Evolutionary conservation across 2,797 vertebrate species (phyloP).

Genomic region (Otolemur crassicaudatus): DNA sequence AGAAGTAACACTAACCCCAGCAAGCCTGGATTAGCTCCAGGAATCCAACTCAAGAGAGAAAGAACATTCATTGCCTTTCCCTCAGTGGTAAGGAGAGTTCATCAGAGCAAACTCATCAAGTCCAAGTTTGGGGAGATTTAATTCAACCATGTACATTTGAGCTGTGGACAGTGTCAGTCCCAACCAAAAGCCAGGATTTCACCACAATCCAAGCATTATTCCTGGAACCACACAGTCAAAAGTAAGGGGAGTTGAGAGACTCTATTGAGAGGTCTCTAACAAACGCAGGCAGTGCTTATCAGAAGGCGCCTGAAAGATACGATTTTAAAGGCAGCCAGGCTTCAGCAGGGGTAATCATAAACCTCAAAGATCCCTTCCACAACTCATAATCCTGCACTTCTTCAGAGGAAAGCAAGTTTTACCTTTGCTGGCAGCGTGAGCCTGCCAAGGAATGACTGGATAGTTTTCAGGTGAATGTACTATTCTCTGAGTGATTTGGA

Average conservation of each 20-base stretch:
- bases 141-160: fast-evolving
- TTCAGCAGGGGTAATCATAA: background rate
- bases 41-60: conserved; percentile 39
- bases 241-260: background rate
- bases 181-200: background rate
- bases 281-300: background rate
- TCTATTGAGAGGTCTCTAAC: background rate
- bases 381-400: background rate
- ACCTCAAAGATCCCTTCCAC: background rate
- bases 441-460: background rate
- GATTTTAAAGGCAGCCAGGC: conserved; percentile 14
- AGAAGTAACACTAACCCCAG: conserved; percentile 20
- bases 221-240: background rate
- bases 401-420: background rate
- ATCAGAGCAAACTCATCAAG: background rate
- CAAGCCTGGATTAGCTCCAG: conserved; percentile 33
- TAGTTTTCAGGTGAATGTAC: background rate
- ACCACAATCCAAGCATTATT: conserved; percentile 17
- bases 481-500: background rate
- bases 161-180: background rate
- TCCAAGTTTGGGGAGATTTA: background rate
- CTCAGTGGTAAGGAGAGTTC: background rate
- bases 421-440: background rate
- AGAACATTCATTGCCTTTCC: background rate
- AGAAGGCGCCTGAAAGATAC: background rate